Base-by-base conservation (phyloP, 2,797 vertebrate species). In the Pygocentrus nattereri region DNA sequence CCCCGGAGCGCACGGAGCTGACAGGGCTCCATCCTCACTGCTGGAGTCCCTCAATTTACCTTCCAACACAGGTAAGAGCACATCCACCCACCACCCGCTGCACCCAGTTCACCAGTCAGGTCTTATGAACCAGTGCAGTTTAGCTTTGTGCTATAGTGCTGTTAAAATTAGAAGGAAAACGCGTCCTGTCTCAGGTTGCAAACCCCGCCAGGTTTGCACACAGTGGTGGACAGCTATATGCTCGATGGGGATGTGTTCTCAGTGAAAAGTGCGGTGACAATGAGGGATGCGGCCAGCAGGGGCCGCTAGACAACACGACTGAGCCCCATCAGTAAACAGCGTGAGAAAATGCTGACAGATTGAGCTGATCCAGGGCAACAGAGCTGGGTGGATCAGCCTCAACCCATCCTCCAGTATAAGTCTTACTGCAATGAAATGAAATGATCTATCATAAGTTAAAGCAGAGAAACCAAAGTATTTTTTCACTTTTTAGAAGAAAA, bases 1-100 rank as follows among this genome's bases (percentile, higher is more conserved):
- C 12, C 34, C 50, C 49, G 76, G 83, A 76, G 61, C 73, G 4
- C 38, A 16, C 2, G 87, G 64, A 58, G 38, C 77, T 58, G 77
- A 41, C 3, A 84, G 21, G 68, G 85, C 80, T 64, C 70, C 79
- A 27, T 87, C 88, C 8, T 50, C 69, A 44, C 65, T 94, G 78
- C 92, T 95, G 61, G 89, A 85, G 3, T 90, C 87, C 30, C 91
- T 94, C 30, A 88, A 85, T 84, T 90, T 95, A 89, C 93, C 93
- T 85, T 87, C 84, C 25, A 86, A 90, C 54, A 94, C 94, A 94
- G 95, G 95, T 95, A 89, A 38, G 89, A 31, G 21, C n/a, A 1
- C n/a, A 56, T n/a, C 7, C 19, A 30, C 10, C 15, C 27, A 6
- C 58, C 27, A 64, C 18, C 61, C 16, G 61, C 13, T 25, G 3